A percentile compares a stretch with the other conserved stretches of the same genome.
Conservation (phyloP, 2,888 invertebrate genomes). For the Allygus modestus region DNA sequence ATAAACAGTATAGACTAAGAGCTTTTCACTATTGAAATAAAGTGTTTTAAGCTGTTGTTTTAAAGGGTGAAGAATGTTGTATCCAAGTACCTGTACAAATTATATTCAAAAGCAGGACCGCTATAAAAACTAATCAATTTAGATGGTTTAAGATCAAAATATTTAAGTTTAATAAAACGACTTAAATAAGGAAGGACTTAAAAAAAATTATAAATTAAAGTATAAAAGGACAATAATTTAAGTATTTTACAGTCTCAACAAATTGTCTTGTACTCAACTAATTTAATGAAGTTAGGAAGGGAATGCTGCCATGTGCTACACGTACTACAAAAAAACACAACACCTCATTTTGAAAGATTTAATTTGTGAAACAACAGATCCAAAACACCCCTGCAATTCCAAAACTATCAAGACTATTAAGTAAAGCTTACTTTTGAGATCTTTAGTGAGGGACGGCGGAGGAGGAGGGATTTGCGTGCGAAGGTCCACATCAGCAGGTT, state of each 20-base stretch:
- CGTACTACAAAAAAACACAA: slow-evolving; percentile 35
- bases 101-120: too few species aligned
- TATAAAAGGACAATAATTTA: neutral
- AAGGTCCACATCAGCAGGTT: slow-evolving; percentile 56
- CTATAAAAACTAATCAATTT: too few species aligned
- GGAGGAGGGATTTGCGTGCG: slow-evolving; percentile 36
- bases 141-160: too few species aligned
- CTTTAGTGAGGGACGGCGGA: slow-evolving; percentile 40
- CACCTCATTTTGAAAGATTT: slow-evolving; percentile 40
- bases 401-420: slow-evolving; percentile 69
- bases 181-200: too few species aligned
- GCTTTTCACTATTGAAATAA: too few species aligned
- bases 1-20: too few species aligned
- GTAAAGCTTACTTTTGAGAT: slow-evolving; percentile 62
- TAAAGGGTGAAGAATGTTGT: too few species aligned
- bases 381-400: slow-evolving; percentile 66
- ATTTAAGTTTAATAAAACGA: too few species aligned
- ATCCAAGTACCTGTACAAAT: too few species aligned
- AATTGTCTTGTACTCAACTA: neutral
- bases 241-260: neutral
- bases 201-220: slow-evolving; percentile 8
- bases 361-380: slow-evolving; percentile 35
- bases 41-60: too few species aligned
- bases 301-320: slow-evolving; percentile 9
- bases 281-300: neutral